phyloP scores from a whole-genome alignment of 2,113 vertebrate genomes.

The Colius striatus region DNA sequence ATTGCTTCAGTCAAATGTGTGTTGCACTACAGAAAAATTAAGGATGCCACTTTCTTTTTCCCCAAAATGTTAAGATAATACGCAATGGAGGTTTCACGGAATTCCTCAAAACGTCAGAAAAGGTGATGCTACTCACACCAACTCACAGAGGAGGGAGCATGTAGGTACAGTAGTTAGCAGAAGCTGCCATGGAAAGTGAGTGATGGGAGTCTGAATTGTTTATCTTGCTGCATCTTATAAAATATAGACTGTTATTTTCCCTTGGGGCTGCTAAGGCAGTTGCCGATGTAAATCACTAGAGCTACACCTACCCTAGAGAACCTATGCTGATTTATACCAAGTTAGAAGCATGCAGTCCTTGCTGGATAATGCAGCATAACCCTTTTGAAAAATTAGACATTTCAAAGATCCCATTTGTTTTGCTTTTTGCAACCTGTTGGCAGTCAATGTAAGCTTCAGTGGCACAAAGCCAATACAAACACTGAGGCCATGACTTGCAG shows the following conservation, averaged over 20 bases:
- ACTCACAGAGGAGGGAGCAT: neutral
- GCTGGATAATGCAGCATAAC: neutral
- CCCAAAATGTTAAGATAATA: neutral
- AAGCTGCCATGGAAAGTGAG: neutral
- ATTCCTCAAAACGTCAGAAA: neutral
- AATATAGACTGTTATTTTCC: neutral
- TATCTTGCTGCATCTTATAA: neutral
- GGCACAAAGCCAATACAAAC: neutral
- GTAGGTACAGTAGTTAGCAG: neutral
- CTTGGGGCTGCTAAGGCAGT: neutral
- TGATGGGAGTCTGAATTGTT: neutral
- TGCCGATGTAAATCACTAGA: neutral
- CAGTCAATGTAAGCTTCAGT: neutral
- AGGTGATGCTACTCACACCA: neutral
- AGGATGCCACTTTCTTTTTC: neutral
- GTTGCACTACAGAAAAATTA: neutral
- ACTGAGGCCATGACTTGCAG: neutral
- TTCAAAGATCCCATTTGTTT: neutral
- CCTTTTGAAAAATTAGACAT: neutral
- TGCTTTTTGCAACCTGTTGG: constrained; percentile 14
- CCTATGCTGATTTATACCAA: neutral
- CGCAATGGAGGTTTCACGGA: neutral
- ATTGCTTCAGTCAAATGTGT: neutral
- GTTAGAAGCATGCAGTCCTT: neutral
- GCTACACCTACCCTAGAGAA: neutral